Base-by-base conservation (phyloP, 2,888 invertebrate genomes). In the Sylvicola cinctus region DNA sequence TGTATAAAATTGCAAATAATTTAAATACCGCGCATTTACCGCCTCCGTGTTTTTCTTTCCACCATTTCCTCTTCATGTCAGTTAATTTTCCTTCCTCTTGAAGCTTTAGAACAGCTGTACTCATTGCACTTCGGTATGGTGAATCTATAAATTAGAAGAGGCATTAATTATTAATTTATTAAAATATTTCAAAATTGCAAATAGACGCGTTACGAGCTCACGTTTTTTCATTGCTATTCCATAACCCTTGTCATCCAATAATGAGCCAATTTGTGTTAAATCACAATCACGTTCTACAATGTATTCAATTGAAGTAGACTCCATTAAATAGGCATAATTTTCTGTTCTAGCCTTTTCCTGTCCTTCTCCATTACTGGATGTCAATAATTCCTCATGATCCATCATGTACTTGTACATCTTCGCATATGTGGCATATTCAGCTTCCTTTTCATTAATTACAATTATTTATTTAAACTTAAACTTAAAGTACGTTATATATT, bases 31-130 rank as follows among this genome's bases (percentile, higher is more conserved):
- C 8, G 20, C 77, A 78, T 28, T 70, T 69, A 36, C 75, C 75
- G 26, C 76, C 77, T 12, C 75, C 80, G 41, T 76, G 63, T 55
- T 74, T 75, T 55, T 83, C 77, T 49, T 78, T 75, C 90, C 90
- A 91, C 90, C 90, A 91, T 49, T 74, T 76, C 37, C 74, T 70
- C 58, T 85, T 84, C 60, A 90, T 65, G 44, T 67, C 64, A 14
- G 71, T 72, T 38, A 91, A 64, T 40, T 66, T 63, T 15, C 88
- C 87, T 36, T 68, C 68, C 60, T 91, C 90, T 61, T 90, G 88
- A 36, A 91, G 62, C 50, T 73, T 74, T 39, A 90, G 62, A 39
- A 91, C 71, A 30, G 81, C 83, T 45, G 77, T 70, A 48, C 80
- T 85, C 36, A 90, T 61, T 16, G 66, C 64, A 48, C 80, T 76